Evolutionary conservation across 2,113 vertebrate species (phyloP).

Genomic region (Okapia johnstoni): DNA sequence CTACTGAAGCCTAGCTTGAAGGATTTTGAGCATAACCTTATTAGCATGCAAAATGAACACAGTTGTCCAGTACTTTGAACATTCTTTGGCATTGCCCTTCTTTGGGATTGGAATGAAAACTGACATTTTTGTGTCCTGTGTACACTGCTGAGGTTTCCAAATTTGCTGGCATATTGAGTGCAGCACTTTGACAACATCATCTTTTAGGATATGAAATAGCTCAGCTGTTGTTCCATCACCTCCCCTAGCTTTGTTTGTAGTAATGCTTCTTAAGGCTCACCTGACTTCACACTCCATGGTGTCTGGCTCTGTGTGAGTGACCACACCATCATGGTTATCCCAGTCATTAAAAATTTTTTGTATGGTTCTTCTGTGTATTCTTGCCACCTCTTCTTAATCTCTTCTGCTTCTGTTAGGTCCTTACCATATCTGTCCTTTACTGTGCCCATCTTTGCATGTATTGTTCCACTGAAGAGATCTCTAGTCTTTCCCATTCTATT

Average conservation of each 20-base stretch:
- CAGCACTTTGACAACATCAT: not conserved
- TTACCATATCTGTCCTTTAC: not conserved
- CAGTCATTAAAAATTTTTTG: not conserved
- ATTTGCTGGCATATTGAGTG: not conserved
- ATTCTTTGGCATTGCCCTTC: not conserved
- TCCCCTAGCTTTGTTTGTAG: not conserved
- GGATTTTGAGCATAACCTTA: not conserved
- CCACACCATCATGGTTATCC: not conserved
- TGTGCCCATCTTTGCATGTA: not conserved
- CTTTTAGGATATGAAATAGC: not conserved
- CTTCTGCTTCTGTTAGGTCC: not conserved
- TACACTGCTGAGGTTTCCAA: not conserved
- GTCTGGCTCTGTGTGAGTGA: not conserved
- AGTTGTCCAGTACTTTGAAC: not conserved
- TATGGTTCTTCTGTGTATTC: not conserved
- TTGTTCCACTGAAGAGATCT: not conserved
- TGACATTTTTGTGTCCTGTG: not conserved
- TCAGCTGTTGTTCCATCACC: not conserved
- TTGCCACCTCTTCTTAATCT: not conserved
- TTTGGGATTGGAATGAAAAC: not conserved
- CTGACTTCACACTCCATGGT: not conserved
- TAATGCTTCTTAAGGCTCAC: not conserved
- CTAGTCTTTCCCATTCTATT: not conserved
- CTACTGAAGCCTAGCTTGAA: not conserved
- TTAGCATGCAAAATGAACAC: not conserved